Evolutionary conservation across 2,888 invertebrate species (phyloP), one percentile per base, ranked within the genome.

Genomic region (Agrenia bidenticulata): DNA sequence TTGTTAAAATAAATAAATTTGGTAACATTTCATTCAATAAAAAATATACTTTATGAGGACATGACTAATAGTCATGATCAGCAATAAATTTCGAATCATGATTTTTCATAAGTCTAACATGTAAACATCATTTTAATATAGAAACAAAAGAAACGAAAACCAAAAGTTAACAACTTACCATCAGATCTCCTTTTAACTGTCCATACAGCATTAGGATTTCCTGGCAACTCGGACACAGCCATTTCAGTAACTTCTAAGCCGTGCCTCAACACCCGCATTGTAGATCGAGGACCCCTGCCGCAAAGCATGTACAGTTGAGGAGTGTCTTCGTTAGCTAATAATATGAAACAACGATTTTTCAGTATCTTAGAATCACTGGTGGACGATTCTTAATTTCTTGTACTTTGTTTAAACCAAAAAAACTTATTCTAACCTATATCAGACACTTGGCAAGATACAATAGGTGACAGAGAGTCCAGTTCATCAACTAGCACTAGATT

Each of bases 161-260:
- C n/a, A 19, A 24, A 32, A 55, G 5, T 55, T 32, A 19, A 19
- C 7, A 45, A 19, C 45, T 45, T 83, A 97, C 97, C 99, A 84
- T 99, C 98, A 79, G 92, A 88, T 80, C 94, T 88, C 78, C 91
- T 87, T 79, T 95, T 93, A 21, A 99, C 99, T 32, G 99, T 99
- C 99, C 99, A 99, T 1, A 99, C 99, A 77, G 98, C 98, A 83
- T 97, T 99, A 1, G 99, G 99, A 79, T 95, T 98, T 79, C 98
- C 98, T n/a, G 99, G 99, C 75, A 99, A 83, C 81, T 99, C 99
- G 24, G 97, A 97, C 1, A 99, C 97, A 66, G 99, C 99, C 99
- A 99, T 99, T 82, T 99, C 99, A 0, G 96, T 93, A 1, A 99
- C 97, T 84, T 98, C 99, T 58, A 99, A 84, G 77, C 99, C 99